These are phyloP conservation scores for Mythimna lalbum DNA, from an alignment of 2,888 invertebrate species.

Conservation along the genomic window DNA sequence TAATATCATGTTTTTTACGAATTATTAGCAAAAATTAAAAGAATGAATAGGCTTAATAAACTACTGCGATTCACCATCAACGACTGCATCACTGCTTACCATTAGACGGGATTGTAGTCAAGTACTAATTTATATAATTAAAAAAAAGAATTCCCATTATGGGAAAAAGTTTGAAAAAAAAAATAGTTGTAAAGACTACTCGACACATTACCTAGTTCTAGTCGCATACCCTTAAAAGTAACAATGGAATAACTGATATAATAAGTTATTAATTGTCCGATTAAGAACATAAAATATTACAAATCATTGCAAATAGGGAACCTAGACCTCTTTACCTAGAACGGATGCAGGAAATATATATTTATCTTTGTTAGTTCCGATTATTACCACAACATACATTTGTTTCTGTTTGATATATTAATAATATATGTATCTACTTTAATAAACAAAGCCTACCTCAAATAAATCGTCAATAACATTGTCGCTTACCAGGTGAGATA, in stretches of 20 bases:
- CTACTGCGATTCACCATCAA: too few species aligned
- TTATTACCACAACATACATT: conserved; percentile 9
- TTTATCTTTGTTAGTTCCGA: conserved; percentile 49
- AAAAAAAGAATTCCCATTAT: too few species aligned
- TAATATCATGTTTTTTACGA: not conserved
- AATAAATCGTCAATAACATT: too few species aligned
- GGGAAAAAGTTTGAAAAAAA: not conserved
- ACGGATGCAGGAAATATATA: conserved; percentile 38
- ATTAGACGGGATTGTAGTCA: too few species aligned
- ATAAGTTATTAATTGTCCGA: conserved; percentile 53
- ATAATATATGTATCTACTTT: not conserved
- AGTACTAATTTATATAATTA: not conserved
- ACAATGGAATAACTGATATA: conserved; percentile 59
- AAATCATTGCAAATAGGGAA: conserved; percentile 51
- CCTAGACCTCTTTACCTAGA: conserved; percentile 10
- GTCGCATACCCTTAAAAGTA: conserved; percentile 19
- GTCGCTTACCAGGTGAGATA: too few species aligned
- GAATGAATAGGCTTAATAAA: too few species aligned
- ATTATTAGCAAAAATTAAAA: not conserved
- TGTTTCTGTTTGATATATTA: not conserved
- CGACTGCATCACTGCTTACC: too few species aligned
- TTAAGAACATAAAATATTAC: conserved; percentile 39
- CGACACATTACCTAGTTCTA: conserved; percentile 16
- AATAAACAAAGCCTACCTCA: not conserved
- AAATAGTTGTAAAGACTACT: conserved; percentile 5